These are phyloP conservation scores for Tychaedon coryphoeus DNA, from an alignment of 2,113 vertebrate species.

Conservation along the genomic window DNA sequence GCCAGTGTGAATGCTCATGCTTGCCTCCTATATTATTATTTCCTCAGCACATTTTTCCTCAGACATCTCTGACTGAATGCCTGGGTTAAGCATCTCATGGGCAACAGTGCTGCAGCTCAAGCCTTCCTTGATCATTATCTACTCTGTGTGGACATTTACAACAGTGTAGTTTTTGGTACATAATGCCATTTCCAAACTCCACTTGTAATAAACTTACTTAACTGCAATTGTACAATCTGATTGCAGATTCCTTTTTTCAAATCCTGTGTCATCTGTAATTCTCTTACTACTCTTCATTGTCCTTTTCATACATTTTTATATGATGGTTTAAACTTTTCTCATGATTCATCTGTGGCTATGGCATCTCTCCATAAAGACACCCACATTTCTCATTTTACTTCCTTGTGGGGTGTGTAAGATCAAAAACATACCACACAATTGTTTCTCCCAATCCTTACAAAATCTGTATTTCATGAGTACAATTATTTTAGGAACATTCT, in stretches of 20 bases:
- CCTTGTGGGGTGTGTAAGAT: conserved; percentile 6
- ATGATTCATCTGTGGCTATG: conserved; percentile 26
- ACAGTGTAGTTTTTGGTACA: background rate
- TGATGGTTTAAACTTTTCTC: background rate
- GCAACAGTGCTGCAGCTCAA: background rate
- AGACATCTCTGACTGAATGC: background rate
- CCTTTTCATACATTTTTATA: background rate
- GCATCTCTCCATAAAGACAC: background rate
- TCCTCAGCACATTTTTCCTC: background rate
- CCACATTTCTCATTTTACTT: conserved; percentile 33
- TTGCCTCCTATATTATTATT: background rate
- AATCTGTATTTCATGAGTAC: background rate
- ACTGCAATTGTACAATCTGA: background rate
- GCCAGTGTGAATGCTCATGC: background rate
- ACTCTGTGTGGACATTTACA: background rate
- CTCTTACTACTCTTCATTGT: background rate
- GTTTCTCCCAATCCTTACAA: conserved; percentile 7
- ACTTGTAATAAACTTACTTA: background rate
- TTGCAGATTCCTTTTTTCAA: background rate
- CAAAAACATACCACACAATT: conserved; percentile 19
- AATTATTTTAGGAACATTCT: conserved; percentile 40
- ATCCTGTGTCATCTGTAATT: background rate
- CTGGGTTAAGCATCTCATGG: background rate
- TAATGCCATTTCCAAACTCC: background rate
- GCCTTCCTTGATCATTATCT: background rate